These are phyloP conservation scores for Protomyctophum bolini DNA, from an alignment of 2,113 vertebrate genomes.

Conservation along the genomic window DNA sequence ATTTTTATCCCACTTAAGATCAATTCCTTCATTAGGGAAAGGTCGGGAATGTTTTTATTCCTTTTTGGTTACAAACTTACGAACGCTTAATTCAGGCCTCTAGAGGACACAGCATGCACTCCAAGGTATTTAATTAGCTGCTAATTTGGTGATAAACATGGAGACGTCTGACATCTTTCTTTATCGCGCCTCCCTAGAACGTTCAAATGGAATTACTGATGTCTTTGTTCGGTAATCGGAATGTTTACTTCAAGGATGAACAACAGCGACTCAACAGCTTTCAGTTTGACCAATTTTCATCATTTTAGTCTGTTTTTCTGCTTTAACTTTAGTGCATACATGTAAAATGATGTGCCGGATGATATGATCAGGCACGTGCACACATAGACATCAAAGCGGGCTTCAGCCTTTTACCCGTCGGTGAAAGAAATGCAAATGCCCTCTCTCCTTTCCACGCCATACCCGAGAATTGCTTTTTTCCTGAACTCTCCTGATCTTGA, in stretches of 20 bases:
- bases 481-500: too few species aligned
- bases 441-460: too few species aligned
- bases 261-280: constrained; percentile 18
- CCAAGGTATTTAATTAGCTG: constrained; percentile 55
- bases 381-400: too few species aligned
- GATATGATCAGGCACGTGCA: constrained; percentile 15
- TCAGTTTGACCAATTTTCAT: constrained; percentile 29
- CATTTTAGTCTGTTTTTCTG: constrained; percentile 27
- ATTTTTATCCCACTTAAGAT: constrained; percentile 25
- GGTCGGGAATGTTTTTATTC: constrained; percentile 13
- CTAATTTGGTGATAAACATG: constrained; percentile 60
- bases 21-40: constrained; percentile 22
- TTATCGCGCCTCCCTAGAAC: constrained; percentile 47
- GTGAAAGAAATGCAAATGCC: too few species aligned
- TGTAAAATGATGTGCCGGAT: not conserved
- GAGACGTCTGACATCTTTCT: constrained; percentile 29
- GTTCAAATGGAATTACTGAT: constrained; percentile 64
- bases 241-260: constrained; percentile 42
- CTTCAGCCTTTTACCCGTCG: too few species aligned
- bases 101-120: constrained; percentile 37
- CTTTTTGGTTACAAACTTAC: constrained; percentile 31
- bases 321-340: not conserved
- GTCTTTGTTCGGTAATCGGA: constrained; percentile 56
- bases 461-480: too few species aligned
- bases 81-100: constrained; percentile 26